A percentile compares a stretch with the other conserved stretches of the same genome.
These are phyloP conservation scores for Phodopus roborovskii DNA, from an alignment of 2,113 vertebrate species.

Conservation along the genomic window DNA sequence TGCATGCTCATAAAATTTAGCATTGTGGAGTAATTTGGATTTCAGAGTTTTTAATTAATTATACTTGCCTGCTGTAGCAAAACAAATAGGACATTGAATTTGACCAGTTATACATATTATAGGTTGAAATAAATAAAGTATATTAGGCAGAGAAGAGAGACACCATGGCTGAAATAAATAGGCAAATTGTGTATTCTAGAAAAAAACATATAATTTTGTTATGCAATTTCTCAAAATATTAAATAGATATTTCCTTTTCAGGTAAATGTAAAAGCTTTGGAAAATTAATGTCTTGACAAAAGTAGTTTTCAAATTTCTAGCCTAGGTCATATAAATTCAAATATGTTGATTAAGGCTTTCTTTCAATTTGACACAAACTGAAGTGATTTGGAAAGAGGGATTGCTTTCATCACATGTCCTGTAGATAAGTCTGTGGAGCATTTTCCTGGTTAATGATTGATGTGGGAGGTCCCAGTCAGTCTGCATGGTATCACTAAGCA, in stretches of 20 bases:
- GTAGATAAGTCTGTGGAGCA: neutral
- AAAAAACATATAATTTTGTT: neutral
- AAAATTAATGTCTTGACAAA: neutral
- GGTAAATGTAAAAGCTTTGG: neutral
- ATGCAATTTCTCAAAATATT: neutral
- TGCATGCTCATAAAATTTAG: neutral
- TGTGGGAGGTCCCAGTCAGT: neutral
- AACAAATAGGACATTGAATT: neutral
- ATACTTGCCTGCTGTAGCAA: neutral
- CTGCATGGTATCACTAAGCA: neutral
- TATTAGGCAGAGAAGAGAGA: neutral
- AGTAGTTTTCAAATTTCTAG: slow-evolving; percentile 40
- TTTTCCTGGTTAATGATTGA: neutral
- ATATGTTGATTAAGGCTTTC: neutral
- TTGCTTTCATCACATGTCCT: neutral
- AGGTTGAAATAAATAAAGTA: neutral
- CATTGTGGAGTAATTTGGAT: neutral
- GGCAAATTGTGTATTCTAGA: neutral
- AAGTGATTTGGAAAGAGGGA: neutral
- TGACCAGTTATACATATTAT: neutral
- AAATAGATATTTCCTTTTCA: neutral
- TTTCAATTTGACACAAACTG: neutral
- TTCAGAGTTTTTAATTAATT: neutral
- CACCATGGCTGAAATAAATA: neutral
- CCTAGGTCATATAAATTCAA: neutral